phyloP scores from a whole-genome alignment of 2,113 vertebrate species.

The Echinops telfairi region DNA sequence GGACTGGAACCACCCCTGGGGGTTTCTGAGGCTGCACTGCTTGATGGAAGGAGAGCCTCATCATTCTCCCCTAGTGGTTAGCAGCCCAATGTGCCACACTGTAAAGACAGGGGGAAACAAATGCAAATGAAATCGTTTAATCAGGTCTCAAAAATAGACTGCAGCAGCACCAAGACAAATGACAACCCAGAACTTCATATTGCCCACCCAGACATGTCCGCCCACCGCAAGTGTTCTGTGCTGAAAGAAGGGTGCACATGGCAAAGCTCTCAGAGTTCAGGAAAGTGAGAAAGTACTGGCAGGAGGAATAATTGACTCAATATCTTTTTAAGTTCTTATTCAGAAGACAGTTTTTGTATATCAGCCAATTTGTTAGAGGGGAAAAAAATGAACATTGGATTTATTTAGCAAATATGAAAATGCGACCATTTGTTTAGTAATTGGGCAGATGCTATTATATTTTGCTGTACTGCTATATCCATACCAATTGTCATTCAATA shows the following conservation, averaged over 20 bases:
- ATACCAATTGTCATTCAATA: constrained; percentile 27
- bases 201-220: neutral
- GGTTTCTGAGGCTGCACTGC: too few species aligned
- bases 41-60: too few species aligned
- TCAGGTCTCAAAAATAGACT: neutral
- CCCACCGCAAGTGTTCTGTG: neutral
- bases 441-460: constrained; percentile 58
- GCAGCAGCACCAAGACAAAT: neutral
- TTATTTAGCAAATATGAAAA: constrained; percentile 63
- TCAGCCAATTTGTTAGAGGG: neutral
- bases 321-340: constrained; percentile 40
- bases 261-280: neutral
- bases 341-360: neutral
- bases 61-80: too few species aligned
- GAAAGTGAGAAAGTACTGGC: neutral
- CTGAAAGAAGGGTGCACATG: neutral
- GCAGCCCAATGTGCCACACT: too few species aligned
- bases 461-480: constrained; percentile 54
- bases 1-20: too few species aligned
- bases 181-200: neutral
- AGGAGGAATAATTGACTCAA: neutral
- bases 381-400: neutral
- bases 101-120: neutral
- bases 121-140: neutral
- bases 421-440: constrained; percentile 19